Percentiles rank a stretch among this genome's conserved stretches.
Evolutionary conservation across 2,113 vertebrate species (phyloP).

Genomic region (Varanus salvator): DNA sequence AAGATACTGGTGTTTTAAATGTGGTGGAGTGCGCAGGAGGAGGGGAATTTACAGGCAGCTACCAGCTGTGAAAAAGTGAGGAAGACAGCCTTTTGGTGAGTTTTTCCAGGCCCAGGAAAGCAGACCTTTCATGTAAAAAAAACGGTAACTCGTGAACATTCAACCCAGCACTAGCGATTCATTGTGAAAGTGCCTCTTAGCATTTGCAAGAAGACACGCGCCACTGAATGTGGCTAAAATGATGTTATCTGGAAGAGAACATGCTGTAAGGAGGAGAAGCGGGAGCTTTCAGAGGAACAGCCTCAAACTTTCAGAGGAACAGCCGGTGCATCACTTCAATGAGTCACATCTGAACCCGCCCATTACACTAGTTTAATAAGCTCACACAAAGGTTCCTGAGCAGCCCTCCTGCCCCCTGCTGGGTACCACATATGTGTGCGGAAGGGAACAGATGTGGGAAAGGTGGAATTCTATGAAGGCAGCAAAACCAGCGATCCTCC

Average conservation of each 20-base stretch:
- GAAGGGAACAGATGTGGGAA: neutral
- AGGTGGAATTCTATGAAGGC: conserved; percentile 10
- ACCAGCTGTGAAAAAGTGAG: neutral
- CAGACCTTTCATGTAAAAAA: neutral
- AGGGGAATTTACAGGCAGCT: neutral
- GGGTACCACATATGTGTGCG: neutral
- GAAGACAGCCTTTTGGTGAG: neutral
- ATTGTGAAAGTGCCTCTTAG: conserved; percentile 28
- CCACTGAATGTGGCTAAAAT: conserved; percentile 34
- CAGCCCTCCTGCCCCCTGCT: neutral
- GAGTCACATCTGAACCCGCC: conserved; percentile 15
- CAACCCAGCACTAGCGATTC: neutral
- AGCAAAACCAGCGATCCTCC: neutral
- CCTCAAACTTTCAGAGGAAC: conserved; percentile 43
- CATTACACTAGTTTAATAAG: conserved; percentile 20
- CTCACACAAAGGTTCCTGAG: neutral
- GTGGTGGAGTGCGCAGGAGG: neutral
- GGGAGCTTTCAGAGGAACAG: too few species aligned
- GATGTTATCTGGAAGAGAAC: conserved; percentile 38
- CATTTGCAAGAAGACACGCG: conserved; percentile 10
- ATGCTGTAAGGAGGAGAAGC: conserved; percentile 39
- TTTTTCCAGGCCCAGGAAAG: neutral
- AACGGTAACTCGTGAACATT: neutral
- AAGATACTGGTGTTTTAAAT: neutral
- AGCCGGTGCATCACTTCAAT: conserved; percentile 30